A percentile compares a stretch with the other conserved stretches of the same genome.
These are phyloP conservation scores for Alcedo quadribrachys DNA, from an alignment of 2,797 vertebrate genomes.

Conservation along the genomic window DNA sequence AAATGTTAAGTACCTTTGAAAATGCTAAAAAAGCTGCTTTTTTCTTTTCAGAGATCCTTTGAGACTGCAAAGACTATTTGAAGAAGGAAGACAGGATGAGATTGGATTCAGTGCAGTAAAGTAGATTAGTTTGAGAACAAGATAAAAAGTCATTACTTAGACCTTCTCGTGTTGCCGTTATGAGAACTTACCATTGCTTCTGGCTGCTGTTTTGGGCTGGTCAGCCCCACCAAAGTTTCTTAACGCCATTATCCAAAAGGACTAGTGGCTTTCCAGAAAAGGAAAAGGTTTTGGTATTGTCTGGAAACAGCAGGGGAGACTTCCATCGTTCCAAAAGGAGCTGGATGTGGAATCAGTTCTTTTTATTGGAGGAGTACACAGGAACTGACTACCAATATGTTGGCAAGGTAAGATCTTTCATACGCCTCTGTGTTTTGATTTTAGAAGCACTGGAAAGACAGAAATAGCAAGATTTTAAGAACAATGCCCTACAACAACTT, in stretches of 20 bases:
- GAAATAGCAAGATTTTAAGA: background rate
- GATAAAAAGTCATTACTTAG: background rate
- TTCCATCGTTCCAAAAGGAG: slow-evolving; percentile 91
- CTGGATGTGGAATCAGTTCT: slow-evolving; percentile 99
- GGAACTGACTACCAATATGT: slow-evolving; percentile 92
- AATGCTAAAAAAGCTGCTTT: slow-evolving; percentile 64
- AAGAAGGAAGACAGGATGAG: slow-evolving; percentile 68
- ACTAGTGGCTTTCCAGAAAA: slow-evolving; percentile 81
- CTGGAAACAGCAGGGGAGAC: slow-evolving; percentile 80
- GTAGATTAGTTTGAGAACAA: slow-evolving; percentile 33
- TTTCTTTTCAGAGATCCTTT: slow-evolving; percentile 77
- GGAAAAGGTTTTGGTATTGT: slow-evolving; percentile 71
- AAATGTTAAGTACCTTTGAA: slow-evolving; percentile 67
- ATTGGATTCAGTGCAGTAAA: slow-evolving; percentile 61
- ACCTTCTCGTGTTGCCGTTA: slow-evolving; percentile 48
- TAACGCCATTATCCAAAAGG: slow-evolving; percentile 81
- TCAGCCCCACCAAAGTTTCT: slow-evolving; percentile 75
- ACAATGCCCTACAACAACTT: background rate
- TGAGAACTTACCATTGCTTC: slow-evolving; percentile 83
- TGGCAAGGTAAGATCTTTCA: slow-evolving; percentile 87
- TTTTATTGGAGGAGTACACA: slow-evolving; percentile 94
- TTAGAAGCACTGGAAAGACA: slow-evolving; percentile 29
- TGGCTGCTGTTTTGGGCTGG: slow-evolving; percentile 80
- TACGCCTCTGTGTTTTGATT: background rate
- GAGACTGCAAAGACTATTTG: slow-evolving; percentile 66